These are phyloP conservation scores for Dorcus hopei DNA, from an alignment of 2,888 invertebrate genomes.

Conservation along the genomic window DNA sequence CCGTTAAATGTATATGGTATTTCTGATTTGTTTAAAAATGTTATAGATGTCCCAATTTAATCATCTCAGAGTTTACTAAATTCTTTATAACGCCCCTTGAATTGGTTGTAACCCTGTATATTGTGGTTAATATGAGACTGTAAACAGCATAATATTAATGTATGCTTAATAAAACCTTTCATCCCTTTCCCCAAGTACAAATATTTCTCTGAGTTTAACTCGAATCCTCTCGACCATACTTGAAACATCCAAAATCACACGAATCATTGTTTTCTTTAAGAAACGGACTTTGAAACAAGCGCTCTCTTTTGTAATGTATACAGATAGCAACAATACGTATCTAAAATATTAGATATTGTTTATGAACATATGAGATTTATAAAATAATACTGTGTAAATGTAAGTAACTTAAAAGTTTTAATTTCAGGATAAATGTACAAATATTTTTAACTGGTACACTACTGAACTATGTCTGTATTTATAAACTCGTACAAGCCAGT, in stretches of 20 bases:
- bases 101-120: slow-evolving; percentile 3
- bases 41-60: too few species aligned
- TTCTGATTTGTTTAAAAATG: too few species aligned
- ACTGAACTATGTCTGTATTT: slow-evolving; percentile 47
- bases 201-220: slow-evolving; percentile 28
- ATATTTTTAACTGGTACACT: slow-evolving; percentile 48
- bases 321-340: slow-evolving; percentile 33
- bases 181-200: slow-evolving; percentile 37
- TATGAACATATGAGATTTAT: slow-evolving; percentile 18
- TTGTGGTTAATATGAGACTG: slow-evolving; percentile 46
- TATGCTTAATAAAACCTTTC: slow-evolving; percentile 18
- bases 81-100: too few species aligned
- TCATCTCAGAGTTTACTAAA: too few species aligned
- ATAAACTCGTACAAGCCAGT: slow-evolving; percentile 49
- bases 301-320: slow-evolving; percentile 14
- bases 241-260: background rate
- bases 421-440: slow-evolving; percentile 49
- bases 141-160: slow-evolving; percentile 33
- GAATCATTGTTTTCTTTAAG: background rate
- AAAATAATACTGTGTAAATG: slow-evolving; percentile 41
- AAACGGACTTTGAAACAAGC: background rate
- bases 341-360: slow-evolving; percentile 34
- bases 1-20: too few species aligned
- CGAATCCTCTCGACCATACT: slow-evolving; percentile 4
- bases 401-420: slow-evolving; percentile 46